A percentile compares a stretch with the other conserved stretches of the same genome.
These are phyloP conservation scores for Odocoileus virginianus DNA, from an alignment of 2,113 vertebrate species.

Conservation along the genomic window DNA sequence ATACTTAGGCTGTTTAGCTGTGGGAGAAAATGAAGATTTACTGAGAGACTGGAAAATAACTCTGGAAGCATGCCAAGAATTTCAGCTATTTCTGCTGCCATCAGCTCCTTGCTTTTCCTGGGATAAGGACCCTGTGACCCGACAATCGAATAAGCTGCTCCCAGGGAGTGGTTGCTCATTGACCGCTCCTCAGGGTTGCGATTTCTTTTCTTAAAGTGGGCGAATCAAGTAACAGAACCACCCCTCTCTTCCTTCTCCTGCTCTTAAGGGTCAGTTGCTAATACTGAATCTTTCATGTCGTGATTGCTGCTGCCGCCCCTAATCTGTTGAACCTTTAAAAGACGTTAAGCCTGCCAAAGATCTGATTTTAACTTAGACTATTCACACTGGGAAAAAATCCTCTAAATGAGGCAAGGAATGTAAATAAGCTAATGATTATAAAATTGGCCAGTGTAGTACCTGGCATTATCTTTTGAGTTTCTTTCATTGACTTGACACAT, in stretches of 20 bases:
- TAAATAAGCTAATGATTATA: background rate
- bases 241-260: background rate
- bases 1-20: background rate
- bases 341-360: background rate
- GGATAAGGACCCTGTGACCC: background rate
- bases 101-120: slow-evolving; percentile 20
- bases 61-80: background rate
- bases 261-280: background rate
- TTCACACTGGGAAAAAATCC: background rate
- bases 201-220: background rate
- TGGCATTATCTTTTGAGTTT: background rate
- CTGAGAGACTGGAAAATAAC: slow-evolving; percentile 18
- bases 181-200: background rate
- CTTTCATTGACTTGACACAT: background rate
- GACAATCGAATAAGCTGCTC: background rate
- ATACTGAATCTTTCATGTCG: background rate
- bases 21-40: slow-evolving; percentile 36
- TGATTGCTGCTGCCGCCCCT: background rate
- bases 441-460: background rate
- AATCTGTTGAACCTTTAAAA: background rate
- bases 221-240: background rate
- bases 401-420: background rate
- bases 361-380: background rate
- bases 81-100: background rate
- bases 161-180: background rate